Evolutionary conservation across 1,140 invertebrate genomes (phyloP).

Genomic region (Panagrolaimus sp.): DNA sequence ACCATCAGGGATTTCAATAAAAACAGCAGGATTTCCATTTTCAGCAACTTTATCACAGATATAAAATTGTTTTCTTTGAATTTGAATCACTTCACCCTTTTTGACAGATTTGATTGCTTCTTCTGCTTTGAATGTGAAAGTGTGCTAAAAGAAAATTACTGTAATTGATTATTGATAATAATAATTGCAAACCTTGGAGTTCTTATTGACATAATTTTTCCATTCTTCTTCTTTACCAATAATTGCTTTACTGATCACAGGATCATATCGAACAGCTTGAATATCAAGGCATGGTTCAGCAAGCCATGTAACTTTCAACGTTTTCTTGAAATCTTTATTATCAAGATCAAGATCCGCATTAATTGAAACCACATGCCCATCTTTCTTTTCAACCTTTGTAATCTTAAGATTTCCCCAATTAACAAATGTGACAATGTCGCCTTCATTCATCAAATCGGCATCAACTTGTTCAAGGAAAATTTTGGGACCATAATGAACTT

Average conservation of each 20-base stretch:
- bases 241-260: constrained; percentile 87
- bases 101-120: constrained; percentile 74
- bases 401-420: constrained; percentile 96
- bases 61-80: constrained; percentile 90
- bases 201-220: constrained; percentile 79
- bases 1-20: constrained; percentile 54
- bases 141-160: constrained; percentile 52
- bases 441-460: constrained; percentile 76
- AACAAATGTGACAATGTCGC: constrained; percentile 91
- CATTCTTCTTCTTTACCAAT: constrained; percentile 95
- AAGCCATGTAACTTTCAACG: constrained; percentile 91
- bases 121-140: constrained; percentile 76
- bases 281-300: constrained; percentile 70
- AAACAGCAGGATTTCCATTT: constrained; percentile 24
- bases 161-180: background rate
- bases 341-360: constrained; percentile 68
- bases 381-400: constrained; percentile 71
- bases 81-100: constrained; percentile 89
- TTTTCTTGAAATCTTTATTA: constrained; percentile 66
- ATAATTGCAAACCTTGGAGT: constrained; percentile 71
- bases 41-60: constrained; percentile 69
- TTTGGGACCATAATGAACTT: constrained; percentile 70
- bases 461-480: constrained; percentile 83
- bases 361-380: too few species aligned
- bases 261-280: constrained; percentile 86